These are phyloP conservation scores for Trididemnum nubilum DNA, from an alignment of 23 tunicate genomes.

Conservation along the genomic window DNA sequence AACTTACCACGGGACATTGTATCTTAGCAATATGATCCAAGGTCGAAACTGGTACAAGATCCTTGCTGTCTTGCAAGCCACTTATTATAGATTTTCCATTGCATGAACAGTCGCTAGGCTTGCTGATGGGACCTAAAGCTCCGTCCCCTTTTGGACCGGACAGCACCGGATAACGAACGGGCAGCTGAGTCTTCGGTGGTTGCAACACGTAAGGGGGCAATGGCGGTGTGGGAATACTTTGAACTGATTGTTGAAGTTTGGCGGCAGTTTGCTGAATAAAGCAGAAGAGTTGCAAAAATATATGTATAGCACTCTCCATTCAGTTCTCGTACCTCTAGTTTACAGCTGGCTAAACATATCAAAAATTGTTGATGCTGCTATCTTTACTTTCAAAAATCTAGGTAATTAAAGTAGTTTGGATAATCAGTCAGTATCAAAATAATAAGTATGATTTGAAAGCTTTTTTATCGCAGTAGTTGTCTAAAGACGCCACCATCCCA, in stretches of 20 bases:
- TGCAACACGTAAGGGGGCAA: neutral
- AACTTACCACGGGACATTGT: conserved; percentile 90
- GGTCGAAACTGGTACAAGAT: conserved; percentile 69
- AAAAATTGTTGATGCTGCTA: too few relatives aligned
- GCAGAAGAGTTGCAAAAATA: too few relatives aligned
- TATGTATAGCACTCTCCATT: too few relatives aligned
- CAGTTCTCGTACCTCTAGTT: too few relatives aligned
- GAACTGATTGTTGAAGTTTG: conserved; percentile 37
- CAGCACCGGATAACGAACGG: neutral
- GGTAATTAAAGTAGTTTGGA: too few relatives aligned
- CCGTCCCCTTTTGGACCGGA: conserved; percentile 23
- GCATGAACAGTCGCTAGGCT: conserved; percentile 16
- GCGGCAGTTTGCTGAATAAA: conserved; percentile 40
- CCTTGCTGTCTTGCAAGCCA: conserved; percentile 4
- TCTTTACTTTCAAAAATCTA: too few relatives aligned
- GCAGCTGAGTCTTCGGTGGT: neutral
- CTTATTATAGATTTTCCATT: neutral
- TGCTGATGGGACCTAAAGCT: conserved; percentile 5
- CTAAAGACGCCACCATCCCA: too few relatives aligned
- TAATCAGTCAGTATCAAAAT: too few relatives aligned
- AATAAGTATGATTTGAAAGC: too few relatives aligned
- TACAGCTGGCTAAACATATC: too few relatives aligned
- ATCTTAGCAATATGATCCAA: conserved; percentile 85
- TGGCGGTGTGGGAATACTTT: conserved; percentile 2
- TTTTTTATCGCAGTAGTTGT: too few relatives aligned